Conservation (phyloP, 2,888 invertebrate genomes). For the Carterocephalus palaemon region DNA sequence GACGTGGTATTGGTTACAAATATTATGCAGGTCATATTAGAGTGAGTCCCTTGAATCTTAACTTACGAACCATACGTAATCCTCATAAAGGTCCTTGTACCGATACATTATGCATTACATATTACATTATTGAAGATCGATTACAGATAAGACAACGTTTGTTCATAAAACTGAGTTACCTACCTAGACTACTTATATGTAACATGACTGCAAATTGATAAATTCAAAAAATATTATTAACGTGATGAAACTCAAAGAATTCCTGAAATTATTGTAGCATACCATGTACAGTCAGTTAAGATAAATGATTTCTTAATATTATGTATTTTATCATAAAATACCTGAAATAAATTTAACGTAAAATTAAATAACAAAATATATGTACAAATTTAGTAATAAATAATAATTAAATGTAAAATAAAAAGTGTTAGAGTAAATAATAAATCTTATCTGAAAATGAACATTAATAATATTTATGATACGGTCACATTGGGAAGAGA, state of each 20-base stretch:
- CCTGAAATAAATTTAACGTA: constrained; percentile 62
- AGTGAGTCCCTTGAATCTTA: constrained; percentile 6
- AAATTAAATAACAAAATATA: constrained; percentile 78
- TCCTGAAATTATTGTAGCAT: constrained; percentile 30
- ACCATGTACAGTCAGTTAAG: constrained; percentile 32
- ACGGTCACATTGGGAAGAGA: constrained; percentile 4
- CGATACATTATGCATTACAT: constrained; percentile 38
- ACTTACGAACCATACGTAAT: constrained; percentile 7
- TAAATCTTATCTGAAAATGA: constrained; percentile 48
- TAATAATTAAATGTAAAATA: constrained; percentile 60
- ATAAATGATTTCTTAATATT: constrained; percentile 31
- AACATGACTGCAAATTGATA: constrained; percentile 68
- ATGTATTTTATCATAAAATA: constrained; percentile 38
- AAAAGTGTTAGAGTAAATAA: constrained; percentile 40
- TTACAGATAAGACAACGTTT: constrained; percentile 58
- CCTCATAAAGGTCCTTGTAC: constrained; percentile 37
- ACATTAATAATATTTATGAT: constrained; percentile 39
- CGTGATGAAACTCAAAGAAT: constrained; percentile 34
- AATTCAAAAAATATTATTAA: constrained; percentile 35
- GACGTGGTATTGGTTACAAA: no score
- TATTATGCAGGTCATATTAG: not conserved
- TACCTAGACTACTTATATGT: constrained; percentile 62
- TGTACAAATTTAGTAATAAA: constrained; percentile 75
- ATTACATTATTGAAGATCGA: constrained; percentile 39
- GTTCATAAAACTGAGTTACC: constrained; percentile 55